Conservation (phyloP, 2,888 invertebrate genomes). For the Rhagophthalmus giganteus region DNA sequence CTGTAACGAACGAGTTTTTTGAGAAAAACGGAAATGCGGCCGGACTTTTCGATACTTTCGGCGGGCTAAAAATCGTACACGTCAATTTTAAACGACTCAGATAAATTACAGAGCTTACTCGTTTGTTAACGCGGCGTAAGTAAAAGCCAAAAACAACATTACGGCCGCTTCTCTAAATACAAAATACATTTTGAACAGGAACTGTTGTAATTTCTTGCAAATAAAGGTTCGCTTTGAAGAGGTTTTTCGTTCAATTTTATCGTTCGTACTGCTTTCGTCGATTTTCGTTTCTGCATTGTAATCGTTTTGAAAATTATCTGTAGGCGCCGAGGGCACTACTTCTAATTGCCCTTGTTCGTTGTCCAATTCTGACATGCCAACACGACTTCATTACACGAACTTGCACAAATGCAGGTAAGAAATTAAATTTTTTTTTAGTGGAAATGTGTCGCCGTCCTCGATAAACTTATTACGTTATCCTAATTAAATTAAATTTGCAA, state of each 20-base stretch:
- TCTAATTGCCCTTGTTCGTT: constrained; percentile 19
- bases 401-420: constrained; percentile 14
- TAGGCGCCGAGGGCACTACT: constrained; percentile 11
- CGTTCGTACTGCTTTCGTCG: constrained; percentile 2
- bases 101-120: constrained; percentile 71
- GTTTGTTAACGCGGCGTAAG: constrained; percentile 72
- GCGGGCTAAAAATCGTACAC: constrained; percentile 59
- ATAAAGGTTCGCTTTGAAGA: neutral
- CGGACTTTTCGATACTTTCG: constrained; percentile 62
- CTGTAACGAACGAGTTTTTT: constrained; percentile 68
- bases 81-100: too few species aligned
- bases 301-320: constrained; percentile 12
- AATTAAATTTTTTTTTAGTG: neutral
- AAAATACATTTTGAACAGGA: constrained; percentile 59
- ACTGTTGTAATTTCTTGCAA: constrained; percentile 7
- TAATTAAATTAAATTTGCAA: neutral
- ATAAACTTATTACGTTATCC: neutral
- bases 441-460: neutral
- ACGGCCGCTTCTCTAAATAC: constrained; percentile 68
- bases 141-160: constrained; percentile 65
- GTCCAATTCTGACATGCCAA: constrained; percentile 34
- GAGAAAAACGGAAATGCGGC: constrained; percentile 73
- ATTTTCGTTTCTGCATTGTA: constrained; percentile 23
- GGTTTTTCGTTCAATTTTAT: neutral
- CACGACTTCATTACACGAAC: constrained; percentile 30